Evolutionary conservation across 2,888 invertebrate species (phyloP).

Genomic region (Poecilus cupreus): DNA sequence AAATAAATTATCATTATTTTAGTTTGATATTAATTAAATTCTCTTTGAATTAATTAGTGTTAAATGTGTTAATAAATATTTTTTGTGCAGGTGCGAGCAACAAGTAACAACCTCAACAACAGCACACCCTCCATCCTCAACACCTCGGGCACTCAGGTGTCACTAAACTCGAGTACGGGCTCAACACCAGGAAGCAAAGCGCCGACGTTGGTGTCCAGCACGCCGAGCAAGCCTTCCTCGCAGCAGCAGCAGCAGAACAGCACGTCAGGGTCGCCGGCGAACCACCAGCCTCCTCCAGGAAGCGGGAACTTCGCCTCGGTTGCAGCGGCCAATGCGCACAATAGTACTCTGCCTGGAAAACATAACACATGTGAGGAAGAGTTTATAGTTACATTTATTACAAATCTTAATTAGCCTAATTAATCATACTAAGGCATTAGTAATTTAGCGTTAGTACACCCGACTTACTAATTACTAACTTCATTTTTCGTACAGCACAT

Average conservation of each 20-base stretch:
- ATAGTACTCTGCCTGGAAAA: slow-evolving; percentile 66
- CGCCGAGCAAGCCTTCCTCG: slow-evolving; percentile 70
- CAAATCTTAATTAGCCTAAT: too few relatives aligned
- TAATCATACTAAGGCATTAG: too few relatives aligned
- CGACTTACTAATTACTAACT: too few relatives aligned
- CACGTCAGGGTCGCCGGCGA: slow-evolving; percentile 68
- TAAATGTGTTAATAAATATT: slow-evolving; percentile 63
- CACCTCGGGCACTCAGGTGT: slow-evolving; percentile 66
- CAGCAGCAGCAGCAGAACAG: slow-evolving; percentile 72
- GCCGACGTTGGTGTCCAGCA: slow-evolving; percentile 69
- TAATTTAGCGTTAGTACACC: too few relatives aligned
- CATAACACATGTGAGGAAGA: slow-evolving; percentile 72
- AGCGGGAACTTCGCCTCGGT: slow-evolving; percentile 80
- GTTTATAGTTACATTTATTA: too few relatives aligned
- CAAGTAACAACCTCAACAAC: slow-evolving; percentile 71
- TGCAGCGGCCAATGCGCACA: slow-evolving; percentile 72
- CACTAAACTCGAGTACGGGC: slow-evolving; percentile 70
- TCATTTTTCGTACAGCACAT: too few relatives aligned
- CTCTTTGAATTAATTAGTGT: too few relatives aligned
- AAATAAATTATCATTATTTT: too few relatives aligned
- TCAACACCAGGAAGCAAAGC: slow-evolving; percentile 69
- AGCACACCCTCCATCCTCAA: slow-evolving; percentile 74
- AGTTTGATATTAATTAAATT: too few relatives aligned
- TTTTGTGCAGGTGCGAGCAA: slow-evolving; percentile 85
- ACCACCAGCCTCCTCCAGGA: slow-evolving; percentile 36